Evolutionary conservation across 1,140 invertebrate species (phyloP).

Genomic region (Mesaphorura yosii): DNA sequence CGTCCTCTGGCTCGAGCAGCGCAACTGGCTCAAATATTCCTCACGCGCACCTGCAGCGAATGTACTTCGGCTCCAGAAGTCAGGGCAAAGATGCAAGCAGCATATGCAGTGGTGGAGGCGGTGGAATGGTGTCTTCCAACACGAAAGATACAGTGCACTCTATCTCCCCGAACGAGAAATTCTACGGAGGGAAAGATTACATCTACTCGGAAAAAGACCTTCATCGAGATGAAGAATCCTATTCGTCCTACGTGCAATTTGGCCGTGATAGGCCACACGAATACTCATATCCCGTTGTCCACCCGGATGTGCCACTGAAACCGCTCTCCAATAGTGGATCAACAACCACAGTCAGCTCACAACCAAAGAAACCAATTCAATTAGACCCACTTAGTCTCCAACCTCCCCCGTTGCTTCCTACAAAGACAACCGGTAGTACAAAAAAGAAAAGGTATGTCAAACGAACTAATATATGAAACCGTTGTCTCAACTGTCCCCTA

Average conservation of each 20-base stretch:
- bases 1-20: constrained; percentile 51
- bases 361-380: constrained; percentile 29
- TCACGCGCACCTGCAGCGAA: constrained; percentile 41
- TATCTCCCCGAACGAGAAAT: constrained; percentile 34
- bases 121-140: constrained; percentile 29
- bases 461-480: not conserved
- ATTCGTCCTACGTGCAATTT: constrained; percentile 67
- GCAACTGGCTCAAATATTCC: constrained; percentile 37
- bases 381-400: constrained; percentile 29
- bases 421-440: constrained; percentile 27
- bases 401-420: constrained; percentile 29
- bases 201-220: constrained; percentile 24
- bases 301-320: constrained; percentile 21
- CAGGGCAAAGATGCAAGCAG: constrained; percentile 23
- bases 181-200: constrained; percentile 30
- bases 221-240: constrained; percentile 40
- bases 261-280: constrained; percentile 46
- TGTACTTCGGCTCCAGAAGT: constrained; percentile 39
- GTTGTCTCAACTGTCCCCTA: not conserved
- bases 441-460: constrained; percentile 28
- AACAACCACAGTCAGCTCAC: constrained; percentile 9
- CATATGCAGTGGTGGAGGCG: constrained; percentile 20
- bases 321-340: constrained; percentile 17
- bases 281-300: constrained; percentile 29
- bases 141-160: constrained; percentile 33